Evolutionary conservation across 2,888 invertebrate species (phyloP).

Genomic region (Glaucopsyche alexis): DNA sequence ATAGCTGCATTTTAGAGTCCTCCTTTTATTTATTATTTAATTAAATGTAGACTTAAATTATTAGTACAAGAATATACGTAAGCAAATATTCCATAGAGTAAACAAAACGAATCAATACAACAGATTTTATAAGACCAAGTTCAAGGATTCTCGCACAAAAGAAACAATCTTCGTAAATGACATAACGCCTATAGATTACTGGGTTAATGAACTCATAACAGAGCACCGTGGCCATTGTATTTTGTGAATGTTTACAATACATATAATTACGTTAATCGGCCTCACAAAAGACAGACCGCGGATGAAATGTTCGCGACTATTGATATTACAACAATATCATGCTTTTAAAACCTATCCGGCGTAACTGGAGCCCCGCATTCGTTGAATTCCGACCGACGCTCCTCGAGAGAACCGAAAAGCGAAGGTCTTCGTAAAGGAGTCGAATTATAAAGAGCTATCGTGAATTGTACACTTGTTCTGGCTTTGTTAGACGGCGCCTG

Average conservation of each 20-base stretch:
- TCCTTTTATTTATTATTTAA: background rate
- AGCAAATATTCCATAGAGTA: background rate
- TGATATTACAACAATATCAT: slow-evolving; percentile 76
- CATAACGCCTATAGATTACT: slow-evolving; percentile 28
- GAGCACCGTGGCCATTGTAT: slow-evolving; percentile 39
- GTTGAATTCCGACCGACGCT: slow-evolving; percentile 38
- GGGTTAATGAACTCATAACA: slow-evolving; percentile 30
- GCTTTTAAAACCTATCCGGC: slow-evolving; percentile 71
- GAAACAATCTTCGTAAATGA: slow-evolving; percentile 8
- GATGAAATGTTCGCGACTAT: slow-evolving; percentile 75
- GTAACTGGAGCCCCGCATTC: slow-evolving; percentile 50
- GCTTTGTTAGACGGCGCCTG: slow-evolving; percentile 75
- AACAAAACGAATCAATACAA: background rate
- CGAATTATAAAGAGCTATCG: slow-evolving; percentile 74
- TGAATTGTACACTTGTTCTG: slow-evolving; percentile 78
- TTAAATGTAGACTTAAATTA: background rate
- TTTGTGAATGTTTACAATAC: slow-evolving; percentile 51
- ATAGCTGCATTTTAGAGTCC: slow-evolving; percentile 4
- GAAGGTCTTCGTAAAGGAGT: slow-evolving; percentile 63
- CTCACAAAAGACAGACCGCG: slow-evolving; percentile 65
- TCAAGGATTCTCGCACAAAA: slow-evolving; percentile 20
- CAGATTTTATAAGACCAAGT: slow-evolving; percentile 13
- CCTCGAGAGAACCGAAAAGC: slow-evolving; percentile 48
- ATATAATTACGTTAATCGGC: slow-evolving; percentile 71
- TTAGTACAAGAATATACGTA: background rate